Percentiles rank a stretch among this genome's conserved stretches.
Conservation (phyloP, 92 coral and sea anemone species). For the Epizoanthus stellaris region DNA sequence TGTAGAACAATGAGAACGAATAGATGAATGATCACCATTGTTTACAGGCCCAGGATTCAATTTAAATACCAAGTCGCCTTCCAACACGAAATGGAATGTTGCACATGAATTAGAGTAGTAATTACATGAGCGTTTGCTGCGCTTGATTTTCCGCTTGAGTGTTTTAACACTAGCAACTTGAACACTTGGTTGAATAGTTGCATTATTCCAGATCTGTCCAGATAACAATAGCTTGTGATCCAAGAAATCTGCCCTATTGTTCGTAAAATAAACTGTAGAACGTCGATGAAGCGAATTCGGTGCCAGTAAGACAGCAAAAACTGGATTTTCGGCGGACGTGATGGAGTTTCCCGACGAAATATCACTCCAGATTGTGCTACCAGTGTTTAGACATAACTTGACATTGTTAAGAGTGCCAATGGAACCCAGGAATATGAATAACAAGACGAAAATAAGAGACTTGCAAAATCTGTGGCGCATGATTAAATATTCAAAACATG, state of each 20-base stretch:
- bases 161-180: neutral
- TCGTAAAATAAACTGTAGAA: neutral
- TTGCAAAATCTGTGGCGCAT: too few species aligned
- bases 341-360: neutral
- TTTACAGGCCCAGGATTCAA: neutral
- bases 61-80: slow-evolving; percentile 2
- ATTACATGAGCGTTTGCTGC: neutral
- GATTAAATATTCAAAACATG: too few species aligned
- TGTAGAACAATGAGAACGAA: neutral
- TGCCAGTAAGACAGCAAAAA: neutral
- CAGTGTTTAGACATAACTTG: neutral
- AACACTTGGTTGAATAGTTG: neutral
- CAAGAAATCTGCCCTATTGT: neutral
- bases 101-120: neutral
- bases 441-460: too few species aligned
- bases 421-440: neutral
- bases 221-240: neutral
- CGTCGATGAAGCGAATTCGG: neutral
- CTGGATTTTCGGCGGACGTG: neutral
- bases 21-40: neutral
- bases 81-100: neutral
- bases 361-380: neutral
- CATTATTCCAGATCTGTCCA: too few species aligned
- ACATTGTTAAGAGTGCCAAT: neutral
- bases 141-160: neutral